phyloP scores from a whole-genome alignment of 1,140 invertebrate species.

The Drosophila pachea region DNA sequence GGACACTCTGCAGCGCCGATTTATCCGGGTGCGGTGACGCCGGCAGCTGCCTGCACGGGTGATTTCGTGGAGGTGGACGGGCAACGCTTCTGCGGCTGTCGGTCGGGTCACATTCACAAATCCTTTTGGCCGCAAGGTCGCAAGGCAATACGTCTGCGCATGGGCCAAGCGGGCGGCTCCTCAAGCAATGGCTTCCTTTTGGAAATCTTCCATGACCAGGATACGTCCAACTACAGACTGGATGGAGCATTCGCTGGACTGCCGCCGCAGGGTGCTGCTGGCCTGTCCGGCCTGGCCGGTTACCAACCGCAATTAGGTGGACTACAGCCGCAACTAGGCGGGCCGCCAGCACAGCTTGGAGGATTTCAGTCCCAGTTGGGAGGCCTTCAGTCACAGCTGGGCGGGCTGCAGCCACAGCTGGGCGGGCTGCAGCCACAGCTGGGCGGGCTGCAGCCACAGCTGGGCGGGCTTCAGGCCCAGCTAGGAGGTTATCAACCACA shows the following conservation, averaged over 20 bases:
- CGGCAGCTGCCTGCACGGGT: constrained; percentile 67
- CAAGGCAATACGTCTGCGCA: constrained; percentile 77
- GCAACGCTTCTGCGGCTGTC: constrained; percentile 81
- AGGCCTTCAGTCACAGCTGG: constrained; percentile 15
- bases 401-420: constrained; percentile 17
- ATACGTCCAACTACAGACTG: constrained; percentile 66
- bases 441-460: constrained; percentile 3
- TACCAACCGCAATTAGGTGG: constrained; percentile 16
- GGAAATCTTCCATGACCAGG: constrained; percentile 81
- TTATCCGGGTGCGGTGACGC: constrained; percentile 23
- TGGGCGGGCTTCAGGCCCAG: constrained; percentile 14
- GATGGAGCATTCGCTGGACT: not conserved
- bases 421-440: constrained; percentile 24
- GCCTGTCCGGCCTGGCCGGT: not conserved
- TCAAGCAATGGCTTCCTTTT: constrained; percentile 80
- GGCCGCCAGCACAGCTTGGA: constrained; percentile 17
- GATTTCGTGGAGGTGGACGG: constrained; percentile 81
- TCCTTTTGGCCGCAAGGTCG: constrained; percentile 62
- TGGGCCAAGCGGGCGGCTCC: constrained; percentile 51
- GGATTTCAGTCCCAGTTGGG: constrained; percentile 19
- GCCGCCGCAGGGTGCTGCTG: not conserved
- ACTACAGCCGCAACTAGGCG: constrained; percentile 22
- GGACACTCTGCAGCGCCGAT: constrained; percentile 58
- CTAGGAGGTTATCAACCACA: constrained; percentile 23
- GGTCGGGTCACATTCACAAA: constrained; percentile 79